phyloP scores from a whole-genome alignment of 1,140 invertebrate genomes.

The Melipona quadrifasciata region DNA sequence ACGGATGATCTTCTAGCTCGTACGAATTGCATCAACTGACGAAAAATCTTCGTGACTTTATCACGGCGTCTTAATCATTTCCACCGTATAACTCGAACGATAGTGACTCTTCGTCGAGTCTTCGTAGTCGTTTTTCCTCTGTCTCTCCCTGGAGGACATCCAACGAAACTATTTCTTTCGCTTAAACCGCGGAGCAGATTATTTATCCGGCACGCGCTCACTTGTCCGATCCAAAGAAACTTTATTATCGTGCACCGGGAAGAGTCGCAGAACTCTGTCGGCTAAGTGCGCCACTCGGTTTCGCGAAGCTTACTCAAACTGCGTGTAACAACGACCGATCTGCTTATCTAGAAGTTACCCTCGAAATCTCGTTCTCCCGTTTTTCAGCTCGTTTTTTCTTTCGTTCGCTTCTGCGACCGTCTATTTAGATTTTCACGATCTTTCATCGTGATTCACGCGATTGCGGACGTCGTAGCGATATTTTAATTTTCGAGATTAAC shows the following conservation, averaged over 20 bases:
- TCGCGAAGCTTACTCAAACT: neutral
- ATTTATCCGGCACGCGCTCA: neutral
- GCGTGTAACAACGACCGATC: neutral
- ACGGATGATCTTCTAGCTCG: neutral
- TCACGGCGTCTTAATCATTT: conserved; percentile 16
- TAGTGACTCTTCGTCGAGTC: neutral
- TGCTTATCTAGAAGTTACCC: neutral
- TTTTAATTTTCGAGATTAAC: neutral
- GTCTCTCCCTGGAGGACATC: neutral
- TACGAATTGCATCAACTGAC: neutral
- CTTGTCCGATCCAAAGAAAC: conserved; percentile 6
- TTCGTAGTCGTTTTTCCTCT: neutral
- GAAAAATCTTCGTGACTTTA: conserved; percentile 26
- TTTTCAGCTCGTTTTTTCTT: neutral
- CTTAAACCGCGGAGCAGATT: neutral
- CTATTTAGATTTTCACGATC: too few relatives aligned
- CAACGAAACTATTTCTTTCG: conserved; percentile 8
- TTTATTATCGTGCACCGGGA: conserved; percentile 29
- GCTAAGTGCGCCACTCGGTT: neutral
- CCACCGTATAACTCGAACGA: neutral
- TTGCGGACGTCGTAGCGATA: neutral
- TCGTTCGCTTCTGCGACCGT: too few relatives aligned
- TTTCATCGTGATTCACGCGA: too few relatives aligned
- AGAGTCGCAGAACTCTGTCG: conserved; percentile 15
- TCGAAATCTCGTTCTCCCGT: neutral